These are phyloP conservation scores for Drosophila affinis DNA, from an alignment of 2,888 invertebrate species.

Conservation along the genomic window DNA sequence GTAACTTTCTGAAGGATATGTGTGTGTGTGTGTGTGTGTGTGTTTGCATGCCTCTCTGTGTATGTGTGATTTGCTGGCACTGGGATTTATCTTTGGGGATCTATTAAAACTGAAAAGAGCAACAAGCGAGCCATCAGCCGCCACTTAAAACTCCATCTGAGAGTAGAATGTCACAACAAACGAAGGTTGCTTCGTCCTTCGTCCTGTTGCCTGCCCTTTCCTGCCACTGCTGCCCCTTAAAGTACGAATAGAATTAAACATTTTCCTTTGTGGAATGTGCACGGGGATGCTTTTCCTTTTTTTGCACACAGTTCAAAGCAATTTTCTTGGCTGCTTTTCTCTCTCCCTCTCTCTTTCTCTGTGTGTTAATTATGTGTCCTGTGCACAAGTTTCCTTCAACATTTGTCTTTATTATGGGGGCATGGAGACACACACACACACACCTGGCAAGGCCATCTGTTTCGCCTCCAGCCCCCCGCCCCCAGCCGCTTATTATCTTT, in stretches of 20 bases:
- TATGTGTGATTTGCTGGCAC: conserved; percentile 53
- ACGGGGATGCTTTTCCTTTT: conserved; percentile 10
- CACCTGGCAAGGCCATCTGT: conserved; percentile 73
- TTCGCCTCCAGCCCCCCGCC: conserved; percentile 18
- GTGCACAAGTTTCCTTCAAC: conserved; percentile 69
- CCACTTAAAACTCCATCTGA: conserved; percentile 44
- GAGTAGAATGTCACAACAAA: too few species aligned
- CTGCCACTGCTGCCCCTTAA: not conserved
- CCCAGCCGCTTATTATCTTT: conserved; percentile 69
- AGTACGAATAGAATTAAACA: not conserved
- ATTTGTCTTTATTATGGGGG: conserved; percentile 74
- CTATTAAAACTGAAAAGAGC: conserved; percentile 44
- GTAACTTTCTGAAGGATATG: not conserved
- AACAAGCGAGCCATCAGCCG: conserved; percentile 55
- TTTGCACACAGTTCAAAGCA: conserved; percentile 39
- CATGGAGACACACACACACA: not conserved
- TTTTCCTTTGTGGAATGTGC: not conserved
- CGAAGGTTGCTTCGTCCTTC: not conserved
- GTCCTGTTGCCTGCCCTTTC: not conserved
- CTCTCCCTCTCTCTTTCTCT: not conserved
- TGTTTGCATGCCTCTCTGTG: not conserved
- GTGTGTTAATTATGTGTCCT: conserved; percentile 73
- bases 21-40: not conserved
- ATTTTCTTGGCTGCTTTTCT: conserved; percentile 29
- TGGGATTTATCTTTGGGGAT: conserved; percentile 70